These are phyloP conservation scores for Puffinus mauretanicus DNA, from an alignment of 2,113 vertebrate genomes.

Conservation along the genomic window DNA sequence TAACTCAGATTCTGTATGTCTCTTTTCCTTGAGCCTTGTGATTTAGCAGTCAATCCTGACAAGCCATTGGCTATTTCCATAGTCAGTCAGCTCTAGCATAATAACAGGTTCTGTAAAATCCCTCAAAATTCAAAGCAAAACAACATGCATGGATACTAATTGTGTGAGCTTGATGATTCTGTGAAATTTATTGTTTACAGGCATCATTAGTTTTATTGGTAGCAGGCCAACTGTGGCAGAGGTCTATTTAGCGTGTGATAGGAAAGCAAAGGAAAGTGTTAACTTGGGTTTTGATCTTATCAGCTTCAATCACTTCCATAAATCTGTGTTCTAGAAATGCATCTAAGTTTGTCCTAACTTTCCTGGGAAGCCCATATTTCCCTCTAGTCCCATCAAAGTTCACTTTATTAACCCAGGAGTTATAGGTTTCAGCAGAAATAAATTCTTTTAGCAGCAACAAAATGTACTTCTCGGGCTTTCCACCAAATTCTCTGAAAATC, in stretches of 20 bases:
- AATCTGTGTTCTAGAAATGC: constrained; percentile 69
- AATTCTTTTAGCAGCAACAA: constrained; percentile 72
- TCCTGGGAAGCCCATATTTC: constrained; percentile 73
- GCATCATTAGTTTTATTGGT: constrained; percentile 22
- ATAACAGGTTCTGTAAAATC: background rate
- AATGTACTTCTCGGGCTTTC: constrained; percentile 68
- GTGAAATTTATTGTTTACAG: constrained; percentile 27
- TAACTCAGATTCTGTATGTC: background rate
- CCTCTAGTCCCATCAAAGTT: constrained; percentile 75
- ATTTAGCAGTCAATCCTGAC: background rate
- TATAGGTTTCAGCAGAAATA: constrained; percentile 75
- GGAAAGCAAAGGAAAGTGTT: constrained; percentile 63
- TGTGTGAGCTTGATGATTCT: background rate
- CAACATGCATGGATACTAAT: background rate
- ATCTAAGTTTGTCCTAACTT: constrained; percentile 72
- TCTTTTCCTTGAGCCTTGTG: background rate
- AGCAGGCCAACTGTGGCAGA: constrained; percentile 29
- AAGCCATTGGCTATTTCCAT: background rate
- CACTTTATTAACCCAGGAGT: constrained; percentile 75
- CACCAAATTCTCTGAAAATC: constrained; percentile 61
- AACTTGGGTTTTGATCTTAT: constrained; percentile 70
- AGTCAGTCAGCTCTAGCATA: background rate
- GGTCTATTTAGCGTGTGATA: constrained; percentile 47
- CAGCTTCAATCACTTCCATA: constrained; percentile 72
- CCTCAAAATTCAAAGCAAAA: constrained; percentile 13